phyloP scores from a whole-genome alignment of 2,797 vertebrate genomes.

The Rhincodon typus region DNA sequence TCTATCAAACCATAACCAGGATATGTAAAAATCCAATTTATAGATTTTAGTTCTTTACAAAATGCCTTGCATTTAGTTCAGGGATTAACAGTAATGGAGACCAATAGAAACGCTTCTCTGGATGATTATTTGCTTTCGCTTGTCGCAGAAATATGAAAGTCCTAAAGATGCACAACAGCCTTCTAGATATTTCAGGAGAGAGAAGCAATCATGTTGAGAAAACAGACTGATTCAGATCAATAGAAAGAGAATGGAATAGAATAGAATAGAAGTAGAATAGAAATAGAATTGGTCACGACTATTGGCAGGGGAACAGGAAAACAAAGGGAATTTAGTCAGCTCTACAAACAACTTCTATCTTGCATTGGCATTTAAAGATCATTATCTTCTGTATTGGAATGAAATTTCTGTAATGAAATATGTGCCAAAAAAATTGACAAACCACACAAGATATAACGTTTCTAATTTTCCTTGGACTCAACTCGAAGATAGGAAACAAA shows the following conservation, averaged over 20 bases:
- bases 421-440: neutral
- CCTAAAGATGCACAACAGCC: neutral
- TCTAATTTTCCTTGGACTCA: neutral
- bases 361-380: neutral
- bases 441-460: neutral
- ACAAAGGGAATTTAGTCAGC: neutral
- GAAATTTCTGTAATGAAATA: neutral
- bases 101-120: neutral
- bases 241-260: neutral
- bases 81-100: neutral
- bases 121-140: neutral
- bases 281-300: neutral
- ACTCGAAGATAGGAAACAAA: neutral
- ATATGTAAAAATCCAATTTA: neutral
- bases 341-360: neutral
- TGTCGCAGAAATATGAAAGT: neutral
- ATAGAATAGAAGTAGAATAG: neutral
- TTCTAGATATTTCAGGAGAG: neutral
- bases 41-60: neutral
- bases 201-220: neutral
- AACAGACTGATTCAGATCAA: neutral
- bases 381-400: neutral
- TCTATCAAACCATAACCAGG: neutral
- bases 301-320: neutral
- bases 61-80: neutral